Evolutionary conservation across 2,888 invertebrate genomes (phyloP).

Genomic region (Callimorpha dominula): DNA sequence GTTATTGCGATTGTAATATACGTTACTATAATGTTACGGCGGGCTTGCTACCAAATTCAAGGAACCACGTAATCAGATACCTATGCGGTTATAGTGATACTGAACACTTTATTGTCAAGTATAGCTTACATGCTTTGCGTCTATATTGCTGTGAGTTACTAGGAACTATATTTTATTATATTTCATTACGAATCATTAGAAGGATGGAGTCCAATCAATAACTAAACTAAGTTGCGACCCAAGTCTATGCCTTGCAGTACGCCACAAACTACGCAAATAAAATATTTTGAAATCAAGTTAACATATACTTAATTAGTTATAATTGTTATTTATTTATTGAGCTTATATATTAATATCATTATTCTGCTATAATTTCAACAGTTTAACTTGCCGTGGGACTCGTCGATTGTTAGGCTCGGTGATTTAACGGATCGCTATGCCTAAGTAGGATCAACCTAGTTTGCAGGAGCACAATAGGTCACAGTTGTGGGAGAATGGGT

Average conservation of each 20-base stretch:
- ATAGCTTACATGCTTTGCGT: constrained; percentile 38
- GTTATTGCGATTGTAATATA: not conserved
- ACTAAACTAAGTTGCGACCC: not conserved
- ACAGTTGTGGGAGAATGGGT: too few species aligned
- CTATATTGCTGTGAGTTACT: constrained; percentile 11
- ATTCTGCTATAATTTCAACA: not conserved
- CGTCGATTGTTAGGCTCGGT: too few species aligned
- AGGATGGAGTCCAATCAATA: not conserved
- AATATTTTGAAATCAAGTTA: not conserved
- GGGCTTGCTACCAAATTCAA: constrained; percentile 48
- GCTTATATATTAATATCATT: not conserved
- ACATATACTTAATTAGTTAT: too few species aligned
- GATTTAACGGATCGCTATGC: too few species aligned
- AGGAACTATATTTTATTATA: constrained; percentile 8
- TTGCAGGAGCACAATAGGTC: too few species aligned
- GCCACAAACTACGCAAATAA: not conserved
- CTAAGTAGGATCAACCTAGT: too few species aligned
- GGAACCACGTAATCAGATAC: constrained; percentile 52
- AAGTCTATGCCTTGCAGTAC: not conserved
- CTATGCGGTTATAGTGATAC: constrained; percentile 52
- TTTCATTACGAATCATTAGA: not conserved
- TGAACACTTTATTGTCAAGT: constrained; percentile 51
- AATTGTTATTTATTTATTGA: not conserved
- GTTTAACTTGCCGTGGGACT: too few species aligned
- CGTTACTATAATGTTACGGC: not conserved